Evolutionary conservation across 2,888 invertebrate species (phyloP).

Genomic region (Rhogogaster chlorosoma): DNA sequence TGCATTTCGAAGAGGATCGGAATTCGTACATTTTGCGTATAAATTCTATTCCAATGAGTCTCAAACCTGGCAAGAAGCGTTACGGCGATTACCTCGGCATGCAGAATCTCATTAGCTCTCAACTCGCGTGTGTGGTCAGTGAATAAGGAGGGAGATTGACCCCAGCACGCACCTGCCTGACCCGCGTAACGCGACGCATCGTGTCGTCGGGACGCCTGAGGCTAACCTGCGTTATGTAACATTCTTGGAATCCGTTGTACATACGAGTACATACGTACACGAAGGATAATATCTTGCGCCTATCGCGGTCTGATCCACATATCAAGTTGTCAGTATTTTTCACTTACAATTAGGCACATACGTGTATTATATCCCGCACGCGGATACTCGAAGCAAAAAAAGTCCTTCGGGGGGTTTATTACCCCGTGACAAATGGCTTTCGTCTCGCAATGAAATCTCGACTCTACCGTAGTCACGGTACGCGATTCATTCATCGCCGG

Average conservation of each 20-base stretch:
- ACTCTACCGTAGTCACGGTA: neutral
- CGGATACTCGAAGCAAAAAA: neutral
- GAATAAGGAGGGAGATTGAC: conserved; percentile 60
- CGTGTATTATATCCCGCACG: too few relatives aligned
- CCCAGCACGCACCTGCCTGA: conserved; percentile 75
- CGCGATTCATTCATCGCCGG: conserved; percentile 14
- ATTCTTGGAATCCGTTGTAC: conserved; percentile 58
- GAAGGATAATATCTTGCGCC: neutral
- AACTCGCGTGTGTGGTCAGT: conserved; percentile 47
- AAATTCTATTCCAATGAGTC: neutral
- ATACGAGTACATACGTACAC: neutral
- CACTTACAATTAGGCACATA: conserved; percentile 1
- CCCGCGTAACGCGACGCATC: conserved; percentile 64
- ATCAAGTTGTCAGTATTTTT: neutral
- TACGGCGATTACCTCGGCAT: conserved; percentile 51
- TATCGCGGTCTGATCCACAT: neutral
- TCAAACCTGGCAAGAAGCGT: neutral
- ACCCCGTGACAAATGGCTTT: conserved; percentile 24
- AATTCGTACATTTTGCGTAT: neutral
- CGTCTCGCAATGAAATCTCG: conserved; percentile 24
- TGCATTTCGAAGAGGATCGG: too few relatives aligned
- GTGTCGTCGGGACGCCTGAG: conserved; percentile 26
- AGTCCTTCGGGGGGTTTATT: neutral
- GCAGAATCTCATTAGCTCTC: conserved; percentile 67
- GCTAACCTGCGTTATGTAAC: conserved; percentile 64